Evolutionary conservation across 2,888 invertebrate species (phyloP), one percentile per base, ranked within the genome.

Genomic region (Trachelus tabidus): DNA sequence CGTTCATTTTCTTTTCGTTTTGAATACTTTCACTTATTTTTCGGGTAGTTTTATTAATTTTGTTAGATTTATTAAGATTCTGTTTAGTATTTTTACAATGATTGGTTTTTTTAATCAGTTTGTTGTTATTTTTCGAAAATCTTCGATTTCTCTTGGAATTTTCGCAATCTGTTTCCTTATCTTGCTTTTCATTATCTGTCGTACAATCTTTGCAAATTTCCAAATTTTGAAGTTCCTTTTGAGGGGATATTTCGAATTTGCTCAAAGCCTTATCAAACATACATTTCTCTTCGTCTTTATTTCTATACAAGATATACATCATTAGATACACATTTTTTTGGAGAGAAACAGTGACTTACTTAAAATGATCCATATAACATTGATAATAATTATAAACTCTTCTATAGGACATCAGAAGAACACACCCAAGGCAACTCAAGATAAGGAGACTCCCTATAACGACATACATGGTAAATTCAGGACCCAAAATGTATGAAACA

Each of bases 381-480:
- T 78, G 56, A 75, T 76, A 79, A 75, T 80, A 80, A 30, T 76
- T 77, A 78, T 76, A 79, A 33, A 76, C 80, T 1, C 79, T 76
- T 73, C 75, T 79, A 78, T 80, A 81, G 1, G 80, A 76, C 1
- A 80, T 23, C 6, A 81, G 69, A 30, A 79, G 34, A 37, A 79
- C 34, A 35, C 73, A 76, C 56, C 75, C 80, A 71, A 81, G 35
- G 31, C 79, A 77, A 35, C 77, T 76, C 31, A 81, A 31, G 1
- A 81, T 34, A 23, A 80, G n/a, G 69, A 81, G 40, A 69, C 77
- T 78, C 2, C 71, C 80, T 31, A 34, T 31, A 9, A 77, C 73
- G 1, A 78, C 15, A 34, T 74, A 75, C 37, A 77, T 79, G 2
- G 79, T 40, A 40, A 80, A 78, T 69, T 69, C 68, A 68, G 76